Base-by-base conservation (phyloP, 2,113 vertebrate species). In the Seriola rivoliana region DNA sequence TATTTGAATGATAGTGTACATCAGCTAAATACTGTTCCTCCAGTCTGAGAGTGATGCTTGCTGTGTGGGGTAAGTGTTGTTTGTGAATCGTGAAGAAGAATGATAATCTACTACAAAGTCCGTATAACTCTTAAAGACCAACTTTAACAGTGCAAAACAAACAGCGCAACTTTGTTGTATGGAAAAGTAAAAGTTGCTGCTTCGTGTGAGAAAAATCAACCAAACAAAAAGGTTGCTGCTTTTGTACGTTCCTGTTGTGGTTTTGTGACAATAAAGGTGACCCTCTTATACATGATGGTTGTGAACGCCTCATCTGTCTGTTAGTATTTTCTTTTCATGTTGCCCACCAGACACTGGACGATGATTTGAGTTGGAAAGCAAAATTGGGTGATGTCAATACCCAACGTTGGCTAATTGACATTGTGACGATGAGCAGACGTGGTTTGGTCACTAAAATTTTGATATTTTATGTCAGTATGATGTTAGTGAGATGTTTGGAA, bases 181-280 rank as follows among this genome's bases (percentile, higher is more conserved):
- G 84, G 74, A 82, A 71, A 17, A 72, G 73, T 69, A 62, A 74
- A 82, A 90, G 88, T 93, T 90, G 90, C 89, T 23, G 91, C 93
- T 89, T 89, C 8, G 42, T 90, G 89, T 90, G 92, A 92, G 76
- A 90, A 91, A 89, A 91, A 77, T 81, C 84, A 78, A 84, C 73
- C 84, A 32, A 71, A 71, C 66, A n/a, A 42, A 68, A 84, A 57
- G 77, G 85, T 91, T 85, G 90, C 91, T 94, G 90, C 92, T 94
- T 94, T 94, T 94, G 92, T 94, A 93, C 87, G 78, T 93, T 91
- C 90, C 92, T 92, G 92, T 93, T 89, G 92, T 94, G 93, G 86
- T 93, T 94, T 93, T 93, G 93, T 94, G 92, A 92, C 86, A 93
- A 93, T 94, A 93, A 94, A 94, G 83, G 86, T 94, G 87, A 92